These are phyloP conservation scores for Lethenteron reissneri DNA, from an alignment of 2,113 vertebrate species.

Conservation along the genomic window DNA sequence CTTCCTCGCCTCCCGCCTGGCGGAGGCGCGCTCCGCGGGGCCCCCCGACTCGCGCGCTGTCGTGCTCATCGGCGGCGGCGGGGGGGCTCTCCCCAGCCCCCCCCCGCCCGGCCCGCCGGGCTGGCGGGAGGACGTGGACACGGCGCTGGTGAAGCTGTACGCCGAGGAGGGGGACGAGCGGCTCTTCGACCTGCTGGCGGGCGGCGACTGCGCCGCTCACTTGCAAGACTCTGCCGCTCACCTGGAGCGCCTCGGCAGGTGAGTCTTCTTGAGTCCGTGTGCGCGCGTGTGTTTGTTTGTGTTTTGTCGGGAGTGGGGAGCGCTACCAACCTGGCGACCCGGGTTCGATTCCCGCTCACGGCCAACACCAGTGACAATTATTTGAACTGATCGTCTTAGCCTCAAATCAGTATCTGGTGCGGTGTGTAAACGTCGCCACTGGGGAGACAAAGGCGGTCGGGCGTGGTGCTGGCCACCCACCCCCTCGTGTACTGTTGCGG, in stretches of 20 bases:
- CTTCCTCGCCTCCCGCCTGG: conserved; percentile 78
- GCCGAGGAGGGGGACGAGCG: conserved; percentile 68
- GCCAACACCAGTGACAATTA: no score
- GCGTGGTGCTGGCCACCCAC: no score
- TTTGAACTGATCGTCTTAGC: no score
- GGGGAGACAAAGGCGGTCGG: no score
- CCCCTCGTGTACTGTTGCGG: no score
- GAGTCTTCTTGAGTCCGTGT: conserved; percentile 17
- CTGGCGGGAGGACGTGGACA: conserved; percentile 75
- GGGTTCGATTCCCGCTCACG: not conserved
- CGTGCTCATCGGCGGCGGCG: not conserved
- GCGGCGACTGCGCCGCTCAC: conserved; percentile 59
- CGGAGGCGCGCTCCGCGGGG: conserved; percentile 38
- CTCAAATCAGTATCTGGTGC: no score
- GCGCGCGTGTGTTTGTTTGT: not conserved
- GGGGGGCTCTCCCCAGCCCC: no score
- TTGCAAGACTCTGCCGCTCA: conserved; percentile 59
- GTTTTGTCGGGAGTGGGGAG: not conserved
- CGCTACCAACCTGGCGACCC: not conserved
- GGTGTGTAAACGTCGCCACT: no score
- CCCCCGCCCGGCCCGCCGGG: conserved; percentile 15
- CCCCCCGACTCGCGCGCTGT: conserved; percentile 24
- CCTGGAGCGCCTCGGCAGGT: conserved; percentile 90
- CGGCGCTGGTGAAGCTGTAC: conserved; percentile 69
- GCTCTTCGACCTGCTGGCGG: conserved; percentile 62